Evolutionary conservation across 2,888 invertebrate genomes (phyloP).

Genomic region (Drosophila meridiana): DNA sequence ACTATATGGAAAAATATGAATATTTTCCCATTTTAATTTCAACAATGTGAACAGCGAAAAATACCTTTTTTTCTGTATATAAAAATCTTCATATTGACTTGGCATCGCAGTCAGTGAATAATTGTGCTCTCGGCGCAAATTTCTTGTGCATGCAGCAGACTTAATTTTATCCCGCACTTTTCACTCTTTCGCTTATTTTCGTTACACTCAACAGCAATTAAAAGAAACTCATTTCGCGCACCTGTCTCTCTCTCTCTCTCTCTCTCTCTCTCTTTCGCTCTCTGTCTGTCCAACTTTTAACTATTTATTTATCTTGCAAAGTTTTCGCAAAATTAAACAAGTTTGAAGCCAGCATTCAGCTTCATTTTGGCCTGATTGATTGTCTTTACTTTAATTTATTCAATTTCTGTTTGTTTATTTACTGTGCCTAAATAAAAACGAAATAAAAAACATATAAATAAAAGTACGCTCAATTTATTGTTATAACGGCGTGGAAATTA

Average conservation of each 20-base stretch:
- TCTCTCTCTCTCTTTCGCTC: not conserved
- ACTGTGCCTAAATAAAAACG: not conserved
- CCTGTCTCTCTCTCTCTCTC: not conserved
- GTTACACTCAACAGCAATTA: conserved; percentile 19
- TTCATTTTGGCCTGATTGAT: conserved; percentile 4
- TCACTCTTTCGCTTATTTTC: not conserved
- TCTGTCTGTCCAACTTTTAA: not conserved
- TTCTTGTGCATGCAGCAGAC: not conserved
- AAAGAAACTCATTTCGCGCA: conserved; percentile 15
- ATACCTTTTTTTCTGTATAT: not conserved
- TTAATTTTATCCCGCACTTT: conserved; percentile 2
- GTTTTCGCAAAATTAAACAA: not conserved
- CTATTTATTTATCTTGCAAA: conserved; percentile 7
- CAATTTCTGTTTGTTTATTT: not conserved
- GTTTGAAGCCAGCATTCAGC: conserved; percentile 6
- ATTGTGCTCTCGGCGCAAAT: not conserved
- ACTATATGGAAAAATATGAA: not conserved
- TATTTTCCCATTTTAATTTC: conserved; percentile 1
- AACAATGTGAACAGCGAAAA: conserved; percentile 3
- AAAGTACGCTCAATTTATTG: not conserved
- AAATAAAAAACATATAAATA: not conserved
- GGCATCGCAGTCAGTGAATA: not conserved
- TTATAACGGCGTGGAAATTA: conserved; percentile 6
- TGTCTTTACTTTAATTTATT: not conserved
- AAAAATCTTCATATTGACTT: not conserved